Conservation (phyloP, 2,113 vertebrate species). For the Picathartes gymnocephalus region DNA sequence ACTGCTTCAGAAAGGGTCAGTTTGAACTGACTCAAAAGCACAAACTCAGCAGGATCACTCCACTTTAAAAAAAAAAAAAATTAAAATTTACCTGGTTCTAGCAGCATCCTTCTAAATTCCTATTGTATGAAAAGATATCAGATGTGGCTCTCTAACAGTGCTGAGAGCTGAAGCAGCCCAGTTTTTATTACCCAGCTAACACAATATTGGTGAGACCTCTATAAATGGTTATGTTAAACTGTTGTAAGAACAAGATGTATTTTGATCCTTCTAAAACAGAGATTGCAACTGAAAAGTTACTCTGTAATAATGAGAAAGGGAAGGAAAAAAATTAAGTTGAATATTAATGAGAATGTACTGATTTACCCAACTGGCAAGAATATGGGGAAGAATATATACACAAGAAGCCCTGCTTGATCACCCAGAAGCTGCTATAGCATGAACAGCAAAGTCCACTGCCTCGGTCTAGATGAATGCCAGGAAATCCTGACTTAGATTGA, state of each 20-base stretch:
- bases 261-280: not conserved
- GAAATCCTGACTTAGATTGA: constrained; percentile 61
- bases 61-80: not conserved
- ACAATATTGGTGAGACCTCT: not conserved
- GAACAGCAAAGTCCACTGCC: not conserved
- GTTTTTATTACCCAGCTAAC: not conserved
- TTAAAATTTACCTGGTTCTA: not conserved
- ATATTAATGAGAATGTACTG: not conserved
- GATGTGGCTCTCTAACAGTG: not conserved
- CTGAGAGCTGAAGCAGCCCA: not conserved
- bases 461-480: constrained; percentile 49
- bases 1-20: not conserved
- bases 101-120: not conserved
- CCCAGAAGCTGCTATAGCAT: not conserved
- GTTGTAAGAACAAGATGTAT: not conserved
- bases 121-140: not conserved
- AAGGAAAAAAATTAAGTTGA: not conserved
- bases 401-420: not conserved
- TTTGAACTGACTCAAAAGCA: not conserved
- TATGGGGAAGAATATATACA: not conserved
- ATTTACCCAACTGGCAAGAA: not conserved
- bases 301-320: not conserved
- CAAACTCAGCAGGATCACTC: not conserved
- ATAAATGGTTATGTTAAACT: not conserved
- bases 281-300: not conserved